Percentiles rank a stretch among this genome's conserved stretches.
phyloP scores from a whole-genome alignment of 2,888 invertebrate genomes.

The Limenitis camilla region DNA sequence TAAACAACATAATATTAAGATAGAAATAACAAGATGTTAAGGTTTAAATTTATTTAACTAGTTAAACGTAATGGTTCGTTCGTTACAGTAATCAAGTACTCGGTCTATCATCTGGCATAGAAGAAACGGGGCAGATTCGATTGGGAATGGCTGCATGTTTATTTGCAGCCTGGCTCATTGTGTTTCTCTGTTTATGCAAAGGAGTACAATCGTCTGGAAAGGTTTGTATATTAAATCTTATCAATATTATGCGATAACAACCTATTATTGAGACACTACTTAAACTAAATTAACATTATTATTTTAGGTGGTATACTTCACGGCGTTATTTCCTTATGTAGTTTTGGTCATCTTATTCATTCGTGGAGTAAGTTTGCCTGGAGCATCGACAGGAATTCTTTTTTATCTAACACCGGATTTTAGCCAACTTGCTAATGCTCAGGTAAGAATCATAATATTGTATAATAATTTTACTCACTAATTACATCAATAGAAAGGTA shows the following conservation, averaged over 20 bases:
- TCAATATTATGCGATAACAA: too few relatives aligned
- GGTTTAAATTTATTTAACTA: too few relatives aligned
- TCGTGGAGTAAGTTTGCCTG: conserved; percentile 85
- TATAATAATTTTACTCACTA: too few relatives aligned
- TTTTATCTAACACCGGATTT: conserved; percentile 88
- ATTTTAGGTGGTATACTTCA: conserved; percentile 81
- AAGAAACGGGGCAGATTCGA: conserved; percentile 79
- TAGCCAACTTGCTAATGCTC: conserved; percentile 80
- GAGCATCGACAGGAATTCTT: conserved; percentile 83
- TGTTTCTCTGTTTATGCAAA: conserved; percentile 84
- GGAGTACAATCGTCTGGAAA: conserved; percentile 88
- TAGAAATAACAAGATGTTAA: too few relatives aligned
- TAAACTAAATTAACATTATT: neutral
- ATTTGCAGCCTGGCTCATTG: conserved; percentile 84
- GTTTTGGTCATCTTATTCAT: conserved; percentile 84
- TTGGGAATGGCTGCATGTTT: conserved; percentile 83
- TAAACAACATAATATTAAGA: too few relatives aligned
- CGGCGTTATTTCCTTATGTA: conserved; percentile 84
- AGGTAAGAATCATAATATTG: conserved; percentile 55
- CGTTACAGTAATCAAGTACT: conserved; percentile 73
- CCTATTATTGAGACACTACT: too few relatives aligned
- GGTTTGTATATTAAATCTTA: too few relatives aligned
- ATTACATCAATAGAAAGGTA: too few relatives aligned
- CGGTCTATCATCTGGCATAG: conserved; percentile 82
- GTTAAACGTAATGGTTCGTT: neutral